Percentiles rank a stretch among this genome's conserved stretches.
These are phyloP conservation scores for Nothobranchius kuhntae DNA, from an alignment of 2,113 vertebrate species.

Conservation along the genomic window DNA sequence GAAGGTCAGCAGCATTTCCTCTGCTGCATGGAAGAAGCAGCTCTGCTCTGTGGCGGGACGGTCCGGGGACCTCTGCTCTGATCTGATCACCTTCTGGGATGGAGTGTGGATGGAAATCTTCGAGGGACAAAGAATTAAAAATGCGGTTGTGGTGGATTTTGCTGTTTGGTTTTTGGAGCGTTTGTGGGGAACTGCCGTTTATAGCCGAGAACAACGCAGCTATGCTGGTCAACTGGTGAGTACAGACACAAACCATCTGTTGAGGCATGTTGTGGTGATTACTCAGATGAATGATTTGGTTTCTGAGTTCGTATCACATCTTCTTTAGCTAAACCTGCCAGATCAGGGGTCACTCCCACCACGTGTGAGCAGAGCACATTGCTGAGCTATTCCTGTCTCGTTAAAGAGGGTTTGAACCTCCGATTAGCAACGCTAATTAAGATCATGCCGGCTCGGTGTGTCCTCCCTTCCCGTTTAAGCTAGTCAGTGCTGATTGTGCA, in stretches of 20 bases:
- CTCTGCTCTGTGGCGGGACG: conserved; percentile 52
- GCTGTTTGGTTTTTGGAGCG: conserved; percentile 82
- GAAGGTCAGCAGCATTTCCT: conserved; percentile 39
- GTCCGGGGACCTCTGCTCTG: conserved; percentile 40
- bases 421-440: conserved; percentile 79
- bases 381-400: conserved; percentile 68
- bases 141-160: conserved; percentile 86
- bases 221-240: conserved; percentile 95
- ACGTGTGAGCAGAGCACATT: conserved; percentile 36
- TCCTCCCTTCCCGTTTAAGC: conserved; percentile 24
- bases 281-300: neutral
- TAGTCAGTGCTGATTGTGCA: conserved; percentile 3
- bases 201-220: conserved; percentile 91
- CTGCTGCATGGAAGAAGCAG: conserved; percentile 56
- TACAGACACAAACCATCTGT: conserved; percentile 49
- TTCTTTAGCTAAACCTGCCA: conserved; percentile 45
- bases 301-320: conserved; percentile 16
- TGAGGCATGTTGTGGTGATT: conserved; percentile 24
- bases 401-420: conserved; percentile 74
- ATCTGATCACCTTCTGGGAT: conserved; percentile 55
- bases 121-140: conserved; percentile 51
- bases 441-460: conserved; percentile 30
- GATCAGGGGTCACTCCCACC: conserved; percentile 53
- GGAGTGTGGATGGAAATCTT: conserved; percentile 58
- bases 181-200: conserved; percentile 87